Evolutionary conservation across 1,140 invertebrate genomes (phyloP).

Genomic region (Dreissena rostriformis): DNA sequence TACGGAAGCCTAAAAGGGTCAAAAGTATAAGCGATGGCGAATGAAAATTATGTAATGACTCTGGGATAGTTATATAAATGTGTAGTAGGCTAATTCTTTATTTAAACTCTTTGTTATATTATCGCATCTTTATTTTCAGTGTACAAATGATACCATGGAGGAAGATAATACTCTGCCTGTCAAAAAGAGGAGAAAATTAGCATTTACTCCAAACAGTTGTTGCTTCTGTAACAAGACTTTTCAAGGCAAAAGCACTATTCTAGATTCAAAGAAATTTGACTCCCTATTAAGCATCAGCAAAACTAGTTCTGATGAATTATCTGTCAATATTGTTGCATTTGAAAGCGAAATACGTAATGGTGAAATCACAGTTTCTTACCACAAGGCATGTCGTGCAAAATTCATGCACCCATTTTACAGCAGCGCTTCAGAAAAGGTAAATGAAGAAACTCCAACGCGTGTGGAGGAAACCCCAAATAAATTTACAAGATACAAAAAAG

Average conservation of each 20-base stretch:
- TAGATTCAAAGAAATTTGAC: conserved; percentile 23
- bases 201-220: not conserved
- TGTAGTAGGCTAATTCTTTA: too few species aligned
- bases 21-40: too few species aligned
- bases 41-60: too few species aligned
- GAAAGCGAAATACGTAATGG: not conserved
- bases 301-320: conserved; percentile 1
- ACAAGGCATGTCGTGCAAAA: conserved; percentile 12
- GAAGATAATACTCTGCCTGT: too few species aligned
- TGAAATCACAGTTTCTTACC: not conserved
- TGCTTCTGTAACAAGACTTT: conserved; percentile 16
- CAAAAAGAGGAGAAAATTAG: conserved; percentile 1
- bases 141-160: too few species aligned
- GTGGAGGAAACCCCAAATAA: not conserved
- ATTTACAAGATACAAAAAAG: conserved; percentile 6
- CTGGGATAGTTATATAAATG: too few species aligned
- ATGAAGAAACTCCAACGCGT: too few species aligned
- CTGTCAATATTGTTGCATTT: conserved; percentile 6
- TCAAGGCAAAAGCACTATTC: conserved; percentile 4
- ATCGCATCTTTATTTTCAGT: too few species aligned
- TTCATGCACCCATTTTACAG: conserved; percentile 16
- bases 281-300: conserved; percentile 3
- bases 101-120: too few species aligned
- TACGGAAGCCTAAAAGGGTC: too few species aligned
- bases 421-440: not conserved